Evolutionary conservation across 2,888 invertebrate genomes (phyloP), one percentile per base, ranked within the genome.

Genomic region (Hetaerina titia): DNA sequence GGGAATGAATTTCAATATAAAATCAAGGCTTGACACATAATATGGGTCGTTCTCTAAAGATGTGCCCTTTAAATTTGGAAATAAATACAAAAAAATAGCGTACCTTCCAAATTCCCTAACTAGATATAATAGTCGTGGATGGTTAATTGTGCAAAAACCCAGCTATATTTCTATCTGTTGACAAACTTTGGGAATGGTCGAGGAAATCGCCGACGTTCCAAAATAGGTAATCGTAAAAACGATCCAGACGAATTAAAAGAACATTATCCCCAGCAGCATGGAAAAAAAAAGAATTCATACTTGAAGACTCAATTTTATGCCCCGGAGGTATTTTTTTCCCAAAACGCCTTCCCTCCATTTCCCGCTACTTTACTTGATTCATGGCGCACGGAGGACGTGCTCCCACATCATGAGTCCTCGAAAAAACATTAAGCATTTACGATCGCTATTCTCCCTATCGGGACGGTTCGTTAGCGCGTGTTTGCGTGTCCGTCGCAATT

Each of bases 361-460:
- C 31, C 88, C 56, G 4, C 88, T 56, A 56, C 56, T 88, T 88
- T 88, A 88, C 17, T 88, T 88, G 45, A 88, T 69, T 69, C 69
- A 69, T 69, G 69, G n/a, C 69, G 8, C 17, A 69, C 22, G n/a
- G 69, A 69, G n/a, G n/a, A 69, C n/a, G 69, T 69, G 69, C 69
- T 69, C 69, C 69, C 7, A 69, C n/a, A 69, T 17, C 69, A 69
- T 22, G 69, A 69, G 69, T 22, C 69, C 69, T 69, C 69, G n/a
- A n/a, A 69, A 69, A 69, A 69, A 69, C 63, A 63, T 90, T 63
- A 90, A 90, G 89, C 90, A 90, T 60, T 90, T 63, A 19, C 90
- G 31, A 31, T 90, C 69, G n/a, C 69, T 69, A 13, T 57, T n/a
- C 31, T 64, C 63, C 22, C 19, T 22, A 90, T 90, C 31, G 90